A percentile compares a stretch with the other conserved stretches of the same genome.
Conservation (phyloP, 2,797 vertebrate genomes). For the Smutsia gigantea region DNA sequence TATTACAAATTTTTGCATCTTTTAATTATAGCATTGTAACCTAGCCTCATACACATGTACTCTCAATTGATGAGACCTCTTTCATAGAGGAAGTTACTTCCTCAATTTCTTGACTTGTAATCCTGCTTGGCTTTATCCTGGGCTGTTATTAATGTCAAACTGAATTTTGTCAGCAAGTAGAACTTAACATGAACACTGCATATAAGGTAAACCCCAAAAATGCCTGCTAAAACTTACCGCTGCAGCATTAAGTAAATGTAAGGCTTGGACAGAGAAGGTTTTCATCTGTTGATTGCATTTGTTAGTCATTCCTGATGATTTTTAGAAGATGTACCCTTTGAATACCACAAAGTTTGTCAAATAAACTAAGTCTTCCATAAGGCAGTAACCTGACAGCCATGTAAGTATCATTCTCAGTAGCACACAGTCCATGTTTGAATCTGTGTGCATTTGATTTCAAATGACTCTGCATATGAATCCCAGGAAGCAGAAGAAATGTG, state of each 20-base stretch:
- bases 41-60: background rate
- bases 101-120: slow-evolving; percentile 32
- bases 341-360: slow-evolving; percentile 26
- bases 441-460: background rate
- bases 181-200: slow-evolving; percentile 28
- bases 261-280: background rate
- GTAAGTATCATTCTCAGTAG: background rate
- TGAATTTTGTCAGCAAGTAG: background rate
- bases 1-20: background rate
- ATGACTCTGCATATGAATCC: background rate
- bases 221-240: background rate
- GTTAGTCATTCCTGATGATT: slow-evolving; percentile 49
- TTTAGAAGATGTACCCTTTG: slow-evolving; percentile 16
- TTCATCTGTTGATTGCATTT: slow-evolving; percentile 33
- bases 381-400: background rate
- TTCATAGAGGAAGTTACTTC: background rate
- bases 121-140: background rate
- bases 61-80: background rate
- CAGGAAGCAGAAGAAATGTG: slow-evolving; percentile 9
- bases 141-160: background rate
- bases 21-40: background rate
- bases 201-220: slow-evolving; percentile 40
- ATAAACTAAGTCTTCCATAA: background rate
- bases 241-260: background rate
- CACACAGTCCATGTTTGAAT: background rate